Evolutionary conservation across 2,888 invertebrate species (phyloP).

Genomic region (Hypercompe scribonia): DNA sequence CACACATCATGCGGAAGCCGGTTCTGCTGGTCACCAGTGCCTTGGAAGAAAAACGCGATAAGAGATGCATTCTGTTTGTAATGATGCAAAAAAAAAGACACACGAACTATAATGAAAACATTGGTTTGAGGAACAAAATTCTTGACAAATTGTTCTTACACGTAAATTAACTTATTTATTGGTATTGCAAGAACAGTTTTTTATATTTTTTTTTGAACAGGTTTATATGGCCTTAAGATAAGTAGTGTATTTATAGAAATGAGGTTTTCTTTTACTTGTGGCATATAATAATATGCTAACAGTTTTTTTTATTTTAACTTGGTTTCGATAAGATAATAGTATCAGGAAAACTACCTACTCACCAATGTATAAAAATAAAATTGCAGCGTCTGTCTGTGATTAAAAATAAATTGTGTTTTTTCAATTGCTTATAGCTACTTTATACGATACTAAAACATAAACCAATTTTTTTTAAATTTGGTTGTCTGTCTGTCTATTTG

Average conservation of each 20-base stretch:
- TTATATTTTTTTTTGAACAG: neutral
- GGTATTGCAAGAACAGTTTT: neutral
- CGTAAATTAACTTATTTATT: constrained; percentile 18
- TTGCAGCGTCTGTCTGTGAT: too few species aligned
- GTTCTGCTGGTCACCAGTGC: constrained; percentile 74
- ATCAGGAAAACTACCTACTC: neutral
- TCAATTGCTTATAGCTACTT: too few species aligned
- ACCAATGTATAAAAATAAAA: too few species aligned
- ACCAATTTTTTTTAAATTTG: too few species aligned
- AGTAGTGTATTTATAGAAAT: neutral
- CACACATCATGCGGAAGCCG: constrained; percentile 84
- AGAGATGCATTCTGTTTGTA: constrained; percentile 63
- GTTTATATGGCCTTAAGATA: neutral
- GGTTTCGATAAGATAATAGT: neutral
- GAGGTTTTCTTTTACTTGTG: neutral
- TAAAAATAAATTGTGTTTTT: too few species aligned
- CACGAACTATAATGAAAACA: constrained; percentile 43
- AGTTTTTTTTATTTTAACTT: neutral
- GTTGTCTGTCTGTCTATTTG: too few species aligned
- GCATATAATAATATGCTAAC: neutral
- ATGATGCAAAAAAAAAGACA: constrained; percentile 53
- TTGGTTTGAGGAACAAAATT: constrained; percentile 28
- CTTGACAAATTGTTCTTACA: constrained; percentile 30
- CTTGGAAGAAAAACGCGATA: constrained; percentile 76
- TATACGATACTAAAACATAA: too few species aligned